Evolutionary conservation across 2,797 vertebrate genomes (phyloP).

Genomic region (Steatocranus sp.): DNA sequence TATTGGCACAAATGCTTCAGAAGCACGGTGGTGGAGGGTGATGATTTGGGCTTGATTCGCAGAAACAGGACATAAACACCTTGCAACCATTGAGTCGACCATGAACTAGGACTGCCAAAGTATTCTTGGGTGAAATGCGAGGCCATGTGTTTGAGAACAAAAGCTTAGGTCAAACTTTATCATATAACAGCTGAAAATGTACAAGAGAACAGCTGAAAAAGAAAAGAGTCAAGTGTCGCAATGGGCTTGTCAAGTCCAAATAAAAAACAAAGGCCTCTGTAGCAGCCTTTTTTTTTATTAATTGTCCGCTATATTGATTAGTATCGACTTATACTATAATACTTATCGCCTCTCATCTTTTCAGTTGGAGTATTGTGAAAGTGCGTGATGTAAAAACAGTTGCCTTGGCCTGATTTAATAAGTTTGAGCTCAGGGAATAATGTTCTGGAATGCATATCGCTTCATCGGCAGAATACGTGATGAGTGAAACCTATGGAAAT

Average conservation of each 20-base stretch:
- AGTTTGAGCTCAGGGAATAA: background rate
- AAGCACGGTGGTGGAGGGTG: background rate
- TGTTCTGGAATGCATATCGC: conserved; percentile 14
- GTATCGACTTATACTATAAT: background rate
- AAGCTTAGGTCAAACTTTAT: background rate
- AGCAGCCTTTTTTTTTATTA: background rate
- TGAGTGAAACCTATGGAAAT: conserved; percentile 4
- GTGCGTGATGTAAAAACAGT: background rate
- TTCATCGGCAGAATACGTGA: conserved; percentile 13
- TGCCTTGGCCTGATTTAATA: background rate
- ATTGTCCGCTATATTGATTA: background rate
- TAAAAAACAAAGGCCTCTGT: background rate
- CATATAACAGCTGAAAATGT: background rate
- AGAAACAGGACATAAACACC: background rate
- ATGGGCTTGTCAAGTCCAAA: background rate
- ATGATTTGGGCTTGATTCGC: background rate
- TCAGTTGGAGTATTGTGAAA: background rate
- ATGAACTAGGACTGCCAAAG: background rate
- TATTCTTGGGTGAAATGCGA: background rate
- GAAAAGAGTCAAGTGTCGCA: background rate
- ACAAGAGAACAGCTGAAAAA: background rate
- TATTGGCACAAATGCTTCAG: background rate
- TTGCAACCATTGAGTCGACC: background rate
- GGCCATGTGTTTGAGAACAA: background rate
- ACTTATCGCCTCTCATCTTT: background rate